These are phyloP conservation scores for Centrocercus urophasianus DNA, from an alignment of 2,113 vertebrate genomes.

Conservation along the genomic window DNA sequence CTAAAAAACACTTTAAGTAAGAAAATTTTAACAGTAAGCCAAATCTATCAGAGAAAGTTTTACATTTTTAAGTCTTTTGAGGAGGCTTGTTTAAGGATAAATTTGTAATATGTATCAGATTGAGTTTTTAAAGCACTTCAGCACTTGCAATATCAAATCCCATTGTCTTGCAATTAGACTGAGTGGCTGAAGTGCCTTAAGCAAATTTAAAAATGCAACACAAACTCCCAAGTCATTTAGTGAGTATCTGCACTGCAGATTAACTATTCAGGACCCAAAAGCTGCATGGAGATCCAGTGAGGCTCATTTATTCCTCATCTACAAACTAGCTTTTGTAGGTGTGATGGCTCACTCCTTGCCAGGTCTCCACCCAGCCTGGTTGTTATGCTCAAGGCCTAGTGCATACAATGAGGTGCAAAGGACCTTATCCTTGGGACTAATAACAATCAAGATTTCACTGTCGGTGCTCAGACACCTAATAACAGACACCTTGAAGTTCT, in stretches of 20 bases:
- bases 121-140: background rate
- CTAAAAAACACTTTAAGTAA: background rate
- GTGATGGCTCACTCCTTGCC: too few species aligned
- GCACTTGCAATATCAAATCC: background rate
- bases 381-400: too few species aligned
- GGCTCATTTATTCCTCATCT: background rate
- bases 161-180: conserved; percentile 29
- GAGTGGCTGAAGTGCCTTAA: background rate
- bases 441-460: too few species aligned
- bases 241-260: background rate
- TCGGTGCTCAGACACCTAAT: too few species aligned
- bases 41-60: background rate
- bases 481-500: too few species aligned
- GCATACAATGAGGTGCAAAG: too few species aligned
- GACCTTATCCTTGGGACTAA: too few species aligned
- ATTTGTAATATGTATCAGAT: background rate
- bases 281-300: background rate
- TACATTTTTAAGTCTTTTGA: background rate
- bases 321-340: background rate
- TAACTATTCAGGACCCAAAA: background rate
- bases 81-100: background rate
- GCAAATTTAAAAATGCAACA: conserved; percentile 13
- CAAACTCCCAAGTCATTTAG: background rate
- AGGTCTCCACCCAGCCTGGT: too few species aligned
- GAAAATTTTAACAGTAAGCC: background rate